Evolutionary conservation across 2,888 invertebrate genomes (phyloP).

Genomic region (Julus scanicus): DNA sequence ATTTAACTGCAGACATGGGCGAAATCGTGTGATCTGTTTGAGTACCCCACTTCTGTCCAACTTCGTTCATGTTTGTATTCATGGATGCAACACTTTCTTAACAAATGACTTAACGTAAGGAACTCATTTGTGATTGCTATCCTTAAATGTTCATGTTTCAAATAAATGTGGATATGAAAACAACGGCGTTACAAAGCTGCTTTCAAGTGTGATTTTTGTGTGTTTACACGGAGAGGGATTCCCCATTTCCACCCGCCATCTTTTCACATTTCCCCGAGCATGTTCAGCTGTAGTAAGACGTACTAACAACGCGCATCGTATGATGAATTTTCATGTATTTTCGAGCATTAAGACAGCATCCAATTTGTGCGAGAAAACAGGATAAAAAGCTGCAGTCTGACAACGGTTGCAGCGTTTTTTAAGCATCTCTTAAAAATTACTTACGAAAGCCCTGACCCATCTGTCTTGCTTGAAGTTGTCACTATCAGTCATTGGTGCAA

Average conservation of each 20-base stretch:
- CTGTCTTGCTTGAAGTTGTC: constrained; percentile 52
- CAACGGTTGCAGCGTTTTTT: constrained; percentile 41
- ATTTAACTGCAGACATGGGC: too few species aligned
- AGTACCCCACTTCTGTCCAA: too few species aligned
- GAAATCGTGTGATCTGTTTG: too few species aligned
- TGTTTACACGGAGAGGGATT: too few species aligned
- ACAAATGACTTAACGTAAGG: too few species aligned
- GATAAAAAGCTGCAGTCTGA: constrained; percentile 44
- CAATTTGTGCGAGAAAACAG: constrained; percentile 20
- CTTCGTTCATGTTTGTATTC: too few species aligned
- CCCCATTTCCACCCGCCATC: background rate
- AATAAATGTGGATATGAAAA: too few species aligned
- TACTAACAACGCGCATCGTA: background rate
- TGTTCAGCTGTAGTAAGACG: background rate
- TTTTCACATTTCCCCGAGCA: background rate
- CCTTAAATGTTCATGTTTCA: too few species aligned
- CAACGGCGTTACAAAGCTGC: too few species aligned
- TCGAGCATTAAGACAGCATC: constrained; percentile 34
- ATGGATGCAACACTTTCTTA: too few species aligned
- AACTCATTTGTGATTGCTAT: too few species aligned
- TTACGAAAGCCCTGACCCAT: constrained; percentile 43
- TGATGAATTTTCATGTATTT: constrained; percentile 50
- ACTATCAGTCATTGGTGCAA: constrained; percentile 53
- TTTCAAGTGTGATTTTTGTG: background rate
- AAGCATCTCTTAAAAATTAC: constrained; percentile 52